Conservation (phyloP, 2,888 invertebrate genomes). For the Plebejus melissa region DNA sequence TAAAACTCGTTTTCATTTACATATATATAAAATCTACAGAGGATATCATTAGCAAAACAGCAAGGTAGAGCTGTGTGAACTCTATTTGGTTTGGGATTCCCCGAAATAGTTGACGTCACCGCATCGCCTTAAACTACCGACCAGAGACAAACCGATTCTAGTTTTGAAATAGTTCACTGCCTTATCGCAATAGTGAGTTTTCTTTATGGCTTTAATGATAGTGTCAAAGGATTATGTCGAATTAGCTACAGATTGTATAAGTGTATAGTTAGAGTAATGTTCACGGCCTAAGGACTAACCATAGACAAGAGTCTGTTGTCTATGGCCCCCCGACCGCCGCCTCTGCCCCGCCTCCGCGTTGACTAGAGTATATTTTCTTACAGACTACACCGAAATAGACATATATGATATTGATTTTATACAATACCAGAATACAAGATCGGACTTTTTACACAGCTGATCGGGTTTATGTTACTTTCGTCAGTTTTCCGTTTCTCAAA, state of each 20-base stretch:
- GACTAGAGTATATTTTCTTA: conserved; percentile 77
- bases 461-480: conserved; percentile 53
- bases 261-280: conserved; percentile 19
- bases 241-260: conserved; percentile 21
- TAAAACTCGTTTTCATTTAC: no score
- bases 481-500: conserved; percentile 48
- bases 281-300: conserved; percentile 2
- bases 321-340: conserved; percentile 39
- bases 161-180: conserved; percentile 13
- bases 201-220: conserved; percentile 10
- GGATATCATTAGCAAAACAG: neutral
- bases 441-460: conserved; percentile 74
- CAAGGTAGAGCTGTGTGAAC: neutral
- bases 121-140: conserved; percentile 13
- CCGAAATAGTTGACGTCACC: conserved; percentile 14
- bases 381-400: conserved; percentile 69
- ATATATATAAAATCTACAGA: no score
- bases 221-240: conserved; percentile 10
- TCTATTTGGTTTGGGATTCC: neutral
- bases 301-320: conserved; percentile 1
- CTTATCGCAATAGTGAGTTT: conserved; percentile 12
- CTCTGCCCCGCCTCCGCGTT: conserved; percentile 56
- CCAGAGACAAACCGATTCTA: conserved; percentile 18
- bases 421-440: conserved; percentile 79
- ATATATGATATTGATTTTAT: conserved; percentile 72